Evolutionary conservation across 2,797 vertebrate genomes (phyloP).

Genomic region (Myotis findleyi): DNA sequence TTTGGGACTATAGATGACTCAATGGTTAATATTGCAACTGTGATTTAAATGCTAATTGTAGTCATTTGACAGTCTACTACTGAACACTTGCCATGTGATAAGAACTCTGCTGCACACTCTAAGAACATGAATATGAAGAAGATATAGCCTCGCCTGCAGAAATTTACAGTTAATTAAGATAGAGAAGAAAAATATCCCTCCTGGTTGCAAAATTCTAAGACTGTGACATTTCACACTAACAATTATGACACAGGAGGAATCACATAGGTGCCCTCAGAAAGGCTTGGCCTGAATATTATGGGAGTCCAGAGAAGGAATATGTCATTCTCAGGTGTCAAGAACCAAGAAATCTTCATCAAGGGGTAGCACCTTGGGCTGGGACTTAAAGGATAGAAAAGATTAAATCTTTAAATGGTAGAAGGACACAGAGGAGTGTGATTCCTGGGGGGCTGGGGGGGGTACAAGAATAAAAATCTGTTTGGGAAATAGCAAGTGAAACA

Average conservation of each 20-base stretch:
- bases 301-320: not conserved
- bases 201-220: constrained; percentile 51
- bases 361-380: not conserved
- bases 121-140: constrained; percentile 35
- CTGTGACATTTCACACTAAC: not conserved
- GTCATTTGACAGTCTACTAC: constrained; percentile 41
- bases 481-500: not conserved
- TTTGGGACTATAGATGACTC: not conserved
- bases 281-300: not conserved
- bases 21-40: not conserved
- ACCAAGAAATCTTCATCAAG: constrained; percentile 13
- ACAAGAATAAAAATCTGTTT: constrained; percentile 12
- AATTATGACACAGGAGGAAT: not conserved
- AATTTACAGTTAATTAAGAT: constrained; percentile 59
- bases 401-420: not conserved
- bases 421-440: not conserved
- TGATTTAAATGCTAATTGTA: constrained; percentile 41
- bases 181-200: constrained; percentile 21
- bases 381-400: not conserved
- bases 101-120: constrained; percentile 22
- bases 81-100: constrained; percentile 19
- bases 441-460: not conserved
- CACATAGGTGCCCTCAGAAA: not conserved
- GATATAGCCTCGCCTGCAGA: constrained; percentile 27
- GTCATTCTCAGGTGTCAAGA: not conserved